A percentile compares a stretch with the other conserved stretches of the same genome.
Conservation (phyloP, 2,797 vertebrate genomes). For the Acrossocheilus wenchowensis region DNA sequence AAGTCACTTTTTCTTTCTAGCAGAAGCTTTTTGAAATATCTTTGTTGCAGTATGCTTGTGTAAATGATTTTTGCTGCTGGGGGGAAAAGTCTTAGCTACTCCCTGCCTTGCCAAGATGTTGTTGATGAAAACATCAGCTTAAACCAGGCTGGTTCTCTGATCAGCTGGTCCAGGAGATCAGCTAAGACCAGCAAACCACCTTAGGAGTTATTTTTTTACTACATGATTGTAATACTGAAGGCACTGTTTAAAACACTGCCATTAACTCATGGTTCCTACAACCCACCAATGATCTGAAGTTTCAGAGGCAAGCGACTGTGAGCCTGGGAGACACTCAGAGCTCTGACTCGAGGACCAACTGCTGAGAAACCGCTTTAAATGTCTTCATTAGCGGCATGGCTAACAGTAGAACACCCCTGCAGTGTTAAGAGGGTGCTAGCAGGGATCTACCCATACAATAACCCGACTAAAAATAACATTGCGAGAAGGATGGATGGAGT, state of each 20-base stretch:
- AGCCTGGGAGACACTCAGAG: not conserved
- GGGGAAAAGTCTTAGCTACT: not conserved
- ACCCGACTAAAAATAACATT: conserved; percentile 31
- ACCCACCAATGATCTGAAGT: not conserved
- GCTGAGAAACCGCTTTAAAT: conserved; percentile 21
- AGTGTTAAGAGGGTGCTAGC: conserved; percentile 32
- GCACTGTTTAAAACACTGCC: not conserved
- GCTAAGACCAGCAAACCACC: not conserved
- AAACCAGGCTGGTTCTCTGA: not conserved
- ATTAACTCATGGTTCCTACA: not conserved
- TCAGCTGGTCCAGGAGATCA: not conserved
- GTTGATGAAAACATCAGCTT: not conserved
- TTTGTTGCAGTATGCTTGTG: conserved; percentile 11
- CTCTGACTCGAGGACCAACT: conserved; percentile 15
- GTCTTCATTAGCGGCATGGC: conserved; percentile 11
- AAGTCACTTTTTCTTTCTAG: conserved; percentile 18
- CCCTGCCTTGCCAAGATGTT: not conserved
- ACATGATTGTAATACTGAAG: conserved; percentile 4
- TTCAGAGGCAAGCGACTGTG: conserved; percentile 10
- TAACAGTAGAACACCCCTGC: conserved; percentile 29
- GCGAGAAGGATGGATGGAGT: conserved; percentile 19
- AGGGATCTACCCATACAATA: conserved; percentile 36
- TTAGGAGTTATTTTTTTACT: not conserved
- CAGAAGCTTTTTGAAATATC: not conserved
- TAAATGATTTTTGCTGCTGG: not conserved